Evolutionary conservation across 2,888 invertebrate species (phyloP).

Genomic region (Andrena chrysosceles): DNA sequence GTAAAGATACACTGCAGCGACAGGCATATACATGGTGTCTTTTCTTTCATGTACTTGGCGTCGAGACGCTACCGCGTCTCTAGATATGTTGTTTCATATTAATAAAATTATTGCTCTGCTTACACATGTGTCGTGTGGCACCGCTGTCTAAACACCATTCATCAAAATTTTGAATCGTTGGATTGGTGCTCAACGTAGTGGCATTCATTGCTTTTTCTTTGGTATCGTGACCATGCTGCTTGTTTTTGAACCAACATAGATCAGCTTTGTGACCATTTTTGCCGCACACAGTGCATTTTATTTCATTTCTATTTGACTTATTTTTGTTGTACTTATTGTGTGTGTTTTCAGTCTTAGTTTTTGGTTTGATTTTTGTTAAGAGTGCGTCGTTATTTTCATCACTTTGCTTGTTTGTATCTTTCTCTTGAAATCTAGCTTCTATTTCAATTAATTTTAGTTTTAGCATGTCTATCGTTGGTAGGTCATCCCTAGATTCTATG

Average conservation of each 20-base stretch:
- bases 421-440: slow-evolving; percentile 2
- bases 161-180: slow-evolving; percentile 18
- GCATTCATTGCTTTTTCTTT: slow-evolving; percentile 14
- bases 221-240: neutral
- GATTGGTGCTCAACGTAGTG: slow-evolving; percentile 14
- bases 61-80: too few relatives aligned
- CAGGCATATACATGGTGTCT: too few relatives aligned
- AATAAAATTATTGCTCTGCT: slow-evolving; percentile 19
- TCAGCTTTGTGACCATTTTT: neutral
- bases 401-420: neutral
- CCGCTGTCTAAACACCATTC: slow-evolving; percentile 15
- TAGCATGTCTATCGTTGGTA: slow-evolving; percentile 10
- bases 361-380: slow-evolving; percentile 2
- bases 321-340: slow-evolving; percentile 18
- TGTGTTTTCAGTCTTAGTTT: slow-evolving; percentile 1
- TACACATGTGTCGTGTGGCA: slow-evolving; percentile 14
- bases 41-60: too few relatives aligned
- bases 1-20: too few relatives aligned
- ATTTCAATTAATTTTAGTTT: slow-evolving; percentile 19
- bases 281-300: slow-evolving; percentile 7
- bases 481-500: slow-evolving; percentile 12
- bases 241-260: too few relatives aligned
- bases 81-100: slow-evolving; percentile 1
- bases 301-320: slow-evolving; percentile 3
- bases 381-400: slow-evolving; percentile 6